These are phyloP conservation scores for Crioceris asparagi DNA, from an alignment of 2,888 invertebrate genomes.

Conservation along the genomic window DNA sequence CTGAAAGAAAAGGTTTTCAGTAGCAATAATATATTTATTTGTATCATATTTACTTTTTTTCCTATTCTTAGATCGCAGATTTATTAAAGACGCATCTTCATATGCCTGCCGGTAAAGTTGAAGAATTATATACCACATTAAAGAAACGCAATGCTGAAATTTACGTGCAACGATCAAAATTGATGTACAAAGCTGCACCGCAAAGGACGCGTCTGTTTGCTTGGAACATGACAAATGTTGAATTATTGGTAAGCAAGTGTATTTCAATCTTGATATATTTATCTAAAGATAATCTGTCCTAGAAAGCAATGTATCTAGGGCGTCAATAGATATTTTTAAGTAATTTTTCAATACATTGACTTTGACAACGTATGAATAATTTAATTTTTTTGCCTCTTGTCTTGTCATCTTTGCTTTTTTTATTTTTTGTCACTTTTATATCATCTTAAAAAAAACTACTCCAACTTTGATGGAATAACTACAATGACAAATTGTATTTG, in stretches of 20 bases:
- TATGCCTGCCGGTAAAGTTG: conserved; percentile 75
- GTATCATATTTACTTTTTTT: conserved; percentile 8
- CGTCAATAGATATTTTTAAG: too few species aligned
- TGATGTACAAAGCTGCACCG: conserved; percentile 47
- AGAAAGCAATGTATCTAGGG: too few species aligned
- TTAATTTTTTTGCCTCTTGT: too few species aligned
- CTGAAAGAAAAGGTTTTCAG: conserved; percentile 67
- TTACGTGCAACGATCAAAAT: conserved; percentile 82
- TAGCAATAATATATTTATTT: not conserved
- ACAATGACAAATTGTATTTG: too few species aligned
- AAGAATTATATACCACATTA: conserved; percentile 78
- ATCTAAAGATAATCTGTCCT: not conserved
- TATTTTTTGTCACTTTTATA: too few species aligned
- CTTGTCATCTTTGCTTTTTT: too few species aligned
- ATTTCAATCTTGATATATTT: not conserved
- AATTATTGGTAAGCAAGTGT: conserved; percentile 39
- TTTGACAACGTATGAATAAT: too few species aligned
- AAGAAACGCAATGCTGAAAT: conserved; percentile 89
- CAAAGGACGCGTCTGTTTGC: conserved; percentile 71
- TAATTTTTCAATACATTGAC: too few species aligned
- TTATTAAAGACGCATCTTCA: conserved; percentile 73
- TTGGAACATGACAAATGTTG: conserved; percentile 69
- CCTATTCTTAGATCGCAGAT: conserved; percentile 59
- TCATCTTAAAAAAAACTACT: too few species aligned
- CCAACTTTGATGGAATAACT: too few species aligned